Evolutionary conservation across 2,888 invertebrate species (phyloP), one percentile per base, ranked within the genome.

Genomic region (Glaucopsyche alexis): DNA sequence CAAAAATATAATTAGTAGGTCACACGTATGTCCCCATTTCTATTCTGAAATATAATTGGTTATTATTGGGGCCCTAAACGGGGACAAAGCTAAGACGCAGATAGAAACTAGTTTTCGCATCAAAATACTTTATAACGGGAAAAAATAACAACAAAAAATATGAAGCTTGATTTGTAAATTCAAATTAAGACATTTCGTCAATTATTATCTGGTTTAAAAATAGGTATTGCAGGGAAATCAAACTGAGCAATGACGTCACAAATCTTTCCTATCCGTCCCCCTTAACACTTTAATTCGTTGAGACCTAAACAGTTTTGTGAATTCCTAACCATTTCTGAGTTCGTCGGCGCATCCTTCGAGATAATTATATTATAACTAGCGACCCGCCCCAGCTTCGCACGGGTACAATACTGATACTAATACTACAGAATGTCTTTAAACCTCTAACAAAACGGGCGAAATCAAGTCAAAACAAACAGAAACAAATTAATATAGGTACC

Each of bases 1-100:
- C 55, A 55, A 55, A 55, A 55, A 55, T 55, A 19, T 55, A 55
- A 55, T 19, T 19, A 19, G 55, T 55, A 55, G 19, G 55, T 19
- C 55, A 55, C 19, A 55, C 19, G 8, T 16, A 8, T 16, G 11
- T 55, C 55, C 55, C 55, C 8, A 9, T 52, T 42, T 52, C 52
- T 16, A 19, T 19, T 55, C 55, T 55, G 19, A 55, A 14, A n/a
- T n/a, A 9, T 47, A 47, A 47, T 11, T 9, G 55, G 19, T 3
- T 50, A 9, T 19, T 4, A 55, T 19, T 5, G 9, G 19, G 9
- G 19, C 19, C 55, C 55, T 55, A 55, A 55, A 55, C 11, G 55
- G 11, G 55, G 4, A 3, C 52, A 52, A 52, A 52, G 2, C 9
- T 16, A 16, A 7, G 16, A 8, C 47, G 13, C 47, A 9, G 11